A percentile compares a stretch with the other conserved stretches of the same genome.
Conservation (phyloP, 2,888 invertebrate genomes). For the Timema cristinae region DNA sequence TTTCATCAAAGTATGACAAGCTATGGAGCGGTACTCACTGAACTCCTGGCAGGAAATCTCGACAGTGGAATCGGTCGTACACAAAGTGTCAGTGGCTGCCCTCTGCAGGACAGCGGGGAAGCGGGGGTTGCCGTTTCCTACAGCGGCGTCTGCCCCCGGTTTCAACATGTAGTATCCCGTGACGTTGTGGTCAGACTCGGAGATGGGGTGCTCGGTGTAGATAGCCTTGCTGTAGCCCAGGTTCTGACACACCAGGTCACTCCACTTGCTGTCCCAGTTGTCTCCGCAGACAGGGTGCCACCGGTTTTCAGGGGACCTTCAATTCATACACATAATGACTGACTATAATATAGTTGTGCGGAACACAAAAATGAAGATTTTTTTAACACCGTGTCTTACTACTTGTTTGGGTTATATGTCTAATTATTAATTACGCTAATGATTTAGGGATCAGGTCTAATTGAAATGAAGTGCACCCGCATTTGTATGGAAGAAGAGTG, state of each 20-base stretch:
- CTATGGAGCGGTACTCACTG: slow-evolving; percentile 41
- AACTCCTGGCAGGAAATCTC: slow-evolving; percentile 55
- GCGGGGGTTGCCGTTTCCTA: slow-evolving; percentile 8
- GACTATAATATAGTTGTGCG: too few species aligned
- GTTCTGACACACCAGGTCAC: slow-evolving; percentile 52
- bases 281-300: slow-evolving; percentile 52
- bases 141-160: slow-evolving; percentile 36
- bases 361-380: too few species aligned
- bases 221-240: slow-evolving; percentile 51
- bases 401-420: too few species aligned
- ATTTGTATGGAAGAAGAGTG: too few species aligned
- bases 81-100: slow-evolving; percentile 6
- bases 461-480: too few species aligned
- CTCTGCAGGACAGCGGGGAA: slow-evolving; percentile 16
- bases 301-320: slow-evolving; percentile 36
- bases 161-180: slow-evolving; percentile 36
- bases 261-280: slow-evolving; percentile 51
- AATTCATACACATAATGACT: neutral
- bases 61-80: slow-evolving; percentile 43
- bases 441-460: too few species aligned
- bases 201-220: slow-evolving; percentile 40
- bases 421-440: too few species aligned
- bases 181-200: slow-evolving; percentile 25
- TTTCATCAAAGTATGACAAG: too few species aligned
- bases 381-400: too few species aligned